A percentile compares a stretch with the other conserved stretches of the same genome.
Conservation (phyloP, 2,888 invertebrate species). For the Tipula vernalis region DNA sequence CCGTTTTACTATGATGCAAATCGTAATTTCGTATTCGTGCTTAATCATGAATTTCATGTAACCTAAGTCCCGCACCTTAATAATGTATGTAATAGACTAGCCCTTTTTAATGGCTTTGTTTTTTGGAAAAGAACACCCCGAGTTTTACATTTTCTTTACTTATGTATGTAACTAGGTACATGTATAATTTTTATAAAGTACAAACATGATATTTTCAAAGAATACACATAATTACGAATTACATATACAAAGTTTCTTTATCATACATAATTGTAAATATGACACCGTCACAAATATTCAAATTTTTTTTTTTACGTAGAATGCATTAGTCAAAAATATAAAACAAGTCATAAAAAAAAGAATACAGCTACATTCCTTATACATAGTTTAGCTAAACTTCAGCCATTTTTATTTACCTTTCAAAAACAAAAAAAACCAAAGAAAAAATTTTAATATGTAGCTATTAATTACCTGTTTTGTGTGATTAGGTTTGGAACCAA, state of each 20-base stretch:
- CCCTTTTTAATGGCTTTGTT: background rate
- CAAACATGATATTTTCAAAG: background rate
- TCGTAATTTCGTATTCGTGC: background rate
- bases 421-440: background rate
- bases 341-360: background rate
- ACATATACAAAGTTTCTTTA: background rate
- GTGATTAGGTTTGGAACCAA: background rate
- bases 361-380: background rate
- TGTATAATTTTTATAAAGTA: background rate
- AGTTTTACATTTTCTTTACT: background rate
- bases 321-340: background rate
- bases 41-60: background rate
- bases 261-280: background rate
- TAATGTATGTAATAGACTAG: background rate
- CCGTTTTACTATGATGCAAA: background rate
- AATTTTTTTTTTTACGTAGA: background rate
- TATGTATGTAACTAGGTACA: background rate
- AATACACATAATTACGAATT: background rate
- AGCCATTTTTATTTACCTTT: constrained; percentile 4
- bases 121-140: background rate
- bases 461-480: background rate
- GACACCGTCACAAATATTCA: background rate
- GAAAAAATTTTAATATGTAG: background rate
- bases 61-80: background rate
- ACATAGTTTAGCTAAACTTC: background rate